Conservation (phyloP, 2,113 vertebrate genomes). For the Hirundichthys speculiger region DNA sequence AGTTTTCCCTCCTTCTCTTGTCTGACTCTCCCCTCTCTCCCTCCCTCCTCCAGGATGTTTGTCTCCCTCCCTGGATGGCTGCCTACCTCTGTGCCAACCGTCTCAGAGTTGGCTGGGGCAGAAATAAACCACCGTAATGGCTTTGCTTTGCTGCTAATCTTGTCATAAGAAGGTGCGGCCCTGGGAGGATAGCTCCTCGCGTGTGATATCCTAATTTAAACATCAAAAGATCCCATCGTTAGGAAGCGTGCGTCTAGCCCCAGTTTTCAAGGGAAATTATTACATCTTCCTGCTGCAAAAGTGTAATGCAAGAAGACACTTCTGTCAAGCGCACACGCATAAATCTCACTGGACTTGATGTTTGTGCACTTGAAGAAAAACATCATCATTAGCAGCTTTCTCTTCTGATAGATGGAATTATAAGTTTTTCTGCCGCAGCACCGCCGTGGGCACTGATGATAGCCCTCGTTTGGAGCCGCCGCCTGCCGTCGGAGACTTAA, state of each 20-base stretch:
- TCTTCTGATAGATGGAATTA: slow-evolving; percentile 60
- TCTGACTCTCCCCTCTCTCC: slow-evolving; percentile 26
- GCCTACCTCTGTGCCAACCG: slow-evolving; percentile 51
- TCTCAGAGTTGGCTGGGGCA: slow-evolving; percentile 68
- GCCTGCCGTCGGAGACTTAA: slow-evolving; percentile 35
- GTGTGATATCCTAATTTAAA: slow-evolving; percentile 82
- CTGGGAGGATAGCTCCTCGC: slow-evolving; percentile 72
- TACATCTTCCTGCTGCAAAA: slow-evolving; percentile 63
- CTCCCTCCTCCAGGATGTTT: slow-evolving; percentile 29
- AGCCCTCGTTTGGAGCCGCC: slow-evolving; percentile 55
- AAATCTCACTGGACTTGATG: slow-evolving; percentile 77
- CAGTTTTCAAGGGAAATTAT: slow-evolving; percentile 77
- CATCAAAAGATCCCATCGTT: slow-evolving; percentile 82
- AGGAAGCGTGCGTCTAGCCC: slow-evolving; percentile 67
- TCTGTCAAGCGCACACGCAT: slow-evolving; percentile 66
- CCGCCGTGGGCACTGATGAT: slow-evolving; percentile 60
- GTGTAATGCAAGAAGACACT: slow-evolving; percentile 71
- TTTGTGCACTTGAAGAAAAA: slow-evolving; percentile 78
- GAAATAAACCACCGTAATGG: slow-evolving; percentile 77
- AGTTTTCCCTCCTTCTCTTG: slow-evolving; percentile 36
- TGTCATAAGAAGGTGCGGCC: slow-evolving; percentile 78
- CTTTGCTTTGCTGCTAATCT: slow-evolving; percentile 80
- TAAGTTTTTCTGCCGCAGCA: slow-evolving; percentile 57
- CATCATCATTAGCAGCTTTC: slow-evolving; percentile 78
- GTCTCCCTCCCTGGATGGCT: slow-evolving; percentile 50